phyloP scores from a whole-genome alignment of 2,888 invertebrate genomes.

The Caenorhabditis drosophilae region DNA sequence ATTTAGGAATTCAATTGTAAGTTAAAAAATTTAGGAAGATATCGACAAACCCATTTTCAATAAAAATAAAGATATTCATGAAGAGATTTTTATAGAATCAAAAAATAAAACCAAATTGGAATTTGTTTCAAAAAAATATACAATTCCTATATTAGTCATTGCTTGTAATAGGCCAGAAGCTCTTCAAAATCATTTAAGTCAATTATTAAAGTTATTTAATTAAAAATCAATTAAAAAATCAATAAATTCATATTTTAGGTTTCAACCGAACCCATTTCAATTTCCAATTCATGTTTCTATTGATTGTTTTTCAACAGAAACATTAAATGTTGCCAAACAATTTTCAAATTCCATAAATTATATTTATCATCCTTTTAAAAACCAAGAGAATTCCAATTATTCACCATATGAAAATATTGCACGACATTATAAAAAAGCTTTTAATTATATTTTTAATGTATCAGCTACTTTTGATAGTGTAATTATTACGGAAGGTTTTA shows the following conservation, averaged over 20 bases:
- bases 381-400: background rate
- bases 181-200: slow-evolving; percentile 85
- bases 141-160: too few species aligned
- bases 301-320: slow-evolving; percentile 90
- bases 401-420: slow-evolving; percentile 58
- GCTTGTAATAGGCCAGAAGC: slow-evolving; percentile 88
- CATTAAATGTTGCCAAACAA: slow-evolving; percentile 81
- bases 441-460: slow-evolving; percentile 87
- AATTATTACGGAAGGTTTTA: slow-evolving; percentile 89
- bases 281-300: slow-evolving; percentile 95
- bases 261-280: slow-evolving; percentile 73
- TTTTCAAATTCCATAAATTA: too few species aligned
- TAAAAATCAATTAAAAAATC: background rate
- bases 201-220: slow-evolving; percentile 77
- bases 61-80: too few species aligned
- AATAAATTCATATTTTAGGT: slow-evolving; percentile 3
- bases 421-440: slow-evolving; percentile 92
- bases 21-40: too few species aligned
- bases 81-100: too few species aligned
- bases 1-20: too few species aligned
- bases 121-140: too few species aligned
- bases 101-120: too few species aligned
- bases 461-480: too few species aligned
- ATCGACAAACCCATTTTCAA: too few species aligned
- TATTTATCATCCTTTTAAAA: background rate